Evolutionary conservation across 2,888 invertebrate species (phyloP).

Genomic region (Drosophila niveifrons): DNA sequence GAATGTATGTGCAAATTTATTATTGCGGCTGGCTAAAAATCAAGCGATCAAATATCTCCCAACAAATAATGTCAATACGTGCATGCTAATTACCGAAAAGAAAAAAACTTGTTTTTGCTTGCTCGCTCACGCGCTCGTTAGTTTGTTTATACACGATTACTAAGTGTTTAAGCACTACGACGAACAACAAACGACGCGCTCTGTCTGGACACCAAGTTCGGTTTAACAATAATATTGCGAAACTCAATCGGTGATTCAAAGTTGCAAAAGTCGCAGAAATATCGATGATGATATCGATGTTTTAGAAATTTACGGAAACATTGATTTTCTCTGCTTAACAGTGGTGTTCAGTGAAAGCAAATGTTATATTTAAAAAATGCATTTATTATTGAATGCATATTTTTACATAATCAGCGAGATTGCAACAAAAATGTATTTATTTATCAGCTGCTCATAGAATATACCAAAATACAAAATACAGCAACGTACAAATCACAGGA

Average conservation of each 20-base stretch:
- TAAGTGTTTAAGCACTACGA: slow-evolving; percentile 13
- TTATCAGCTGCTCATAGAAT: no score
- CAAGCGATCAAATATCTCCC: slow-evolving; percentile 48
- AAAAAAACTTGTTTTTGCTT: slow-evolving; percentile 66
- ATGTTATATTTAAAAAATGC: no score
- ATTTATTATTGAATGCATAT: no score
- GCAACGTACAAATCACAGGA: no score
- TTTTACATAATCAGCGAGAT: no score
- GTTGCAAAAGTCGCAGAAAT: no score
- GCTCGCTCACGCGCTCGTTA: slow-evolving; percentile 14
- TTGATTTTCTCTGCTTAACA: no score
- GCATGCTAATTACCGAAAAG: slow-evolving; percentile 69
- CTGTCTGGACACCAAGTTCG: slow-evolving; percentile 5
- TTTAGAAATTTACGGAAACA: no score
- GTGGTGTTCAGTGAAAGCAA: no score
- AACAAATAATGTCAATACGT: slow-evolving; percentile 53
- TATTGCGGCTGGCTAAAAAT: slow-evolving; percentile 28
- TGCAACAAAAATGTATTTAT: no score
- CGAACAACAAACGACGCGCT: slow-evolving; percentile 1
- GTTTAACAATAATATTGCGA: slow-evolving; percentile 27
- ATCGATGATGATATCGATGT: no score
- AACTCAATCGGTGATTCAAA: slow-evolving; percentile 1
- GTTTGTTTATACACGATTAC: slow-evolving; percentile 30
- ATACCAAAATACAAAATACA: no score
- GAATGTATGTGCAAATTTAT: slow-evolving; percentile 24